These are phyloP conservation scores for Lepus timidus DNA, from an alignment of 2,113 vertebrate species.

Conservation along the genomic window DNA sequence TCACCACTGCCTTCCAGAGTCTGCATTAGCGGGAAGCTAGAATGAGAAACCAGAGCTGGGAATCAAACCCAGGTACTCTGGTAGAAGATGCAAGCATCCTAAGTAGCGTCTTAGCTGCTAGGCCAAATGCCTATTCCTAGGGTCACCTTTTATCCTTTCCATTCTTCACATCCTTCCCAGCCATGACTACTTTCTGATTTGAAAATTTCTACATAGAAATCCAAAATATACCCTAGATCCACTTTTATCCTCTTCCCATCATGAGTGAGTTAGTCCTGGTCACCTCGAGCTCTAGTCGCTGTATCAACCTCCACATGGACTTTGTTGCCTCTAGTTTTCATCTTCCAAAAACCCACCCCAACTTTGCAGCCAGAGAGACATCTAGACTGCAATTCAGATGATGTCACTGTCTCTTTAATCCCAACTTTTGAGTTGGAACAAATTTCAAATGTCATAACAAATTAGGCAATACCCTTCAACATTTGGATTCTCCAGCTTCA, in stretches of 20 bases:
- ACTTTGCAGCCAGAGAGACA: not conserved
- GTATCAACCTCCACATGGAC: too few species aligned
- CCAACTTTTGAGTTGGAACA: not conserved
- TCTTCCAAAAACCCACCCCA: not conserved
- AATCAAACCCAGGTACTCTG: too few species aligned
- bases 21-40: too few species aligned
- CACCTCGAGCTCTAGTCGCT: not conserved
- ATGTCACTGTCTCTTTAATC: not conserved
- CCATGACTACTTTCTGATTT: not conserved
- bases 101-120: too few species aligned
- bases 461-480: not conserved
- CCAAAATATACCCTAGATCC: not conserved
- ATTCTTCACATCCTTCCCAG: not conserved
- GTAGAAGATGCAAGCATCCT: too few species aligned
- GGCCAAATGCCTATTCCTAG: too few species aligned
- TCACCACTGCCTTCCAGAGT: too few species aligned
- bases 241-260: not conserved
- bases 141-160: not conserved
- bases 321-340: not conserved
- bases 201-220: not conserved
- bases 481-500: not conserved
- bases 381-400: not conserved
- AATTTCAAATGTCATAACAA: not conserved
- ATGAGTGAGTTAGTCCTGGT: not conserved
- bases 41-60: too few species aligned